A percentile compares a stretch with the other conserved stretches of the same genome.
Conservation (phyloP, 2,888 invertebrate species). For the Philopedon plagiatum region DNA sequence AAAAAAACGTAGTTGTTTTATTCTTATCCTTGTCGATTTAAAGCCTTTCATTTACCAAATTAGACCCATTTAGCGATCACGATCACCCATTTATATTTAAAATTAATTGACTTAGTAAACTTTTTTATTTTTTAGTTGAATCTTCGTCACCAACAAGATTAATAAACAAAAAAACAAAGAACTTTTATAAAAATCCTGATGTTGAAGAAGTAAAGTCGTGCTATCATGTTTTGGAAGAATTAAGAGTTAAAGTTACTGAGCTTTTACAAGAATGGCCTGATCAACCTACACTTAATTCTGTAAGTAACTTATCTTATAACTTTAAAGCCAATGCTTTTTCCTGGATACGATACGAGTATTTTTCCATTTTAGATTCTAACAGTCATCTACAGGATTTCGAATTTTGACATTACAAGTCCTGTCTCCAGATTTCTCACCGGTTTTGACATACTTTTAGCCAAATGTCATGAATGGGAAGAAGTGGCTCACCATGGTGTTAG, state of each 20-base stretch:
- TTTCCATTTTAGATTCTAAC: constrained; percentile 72
- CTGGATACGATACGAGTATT: background rate
- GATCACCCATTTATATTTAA: background rate
- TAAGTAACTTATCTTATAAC: constrained; percentile 63
- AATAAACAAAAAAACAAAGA: constrained; percentile 64
- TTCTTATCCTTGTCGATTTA: no score
- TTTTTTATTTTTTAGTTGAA: constrained; percentile 55
- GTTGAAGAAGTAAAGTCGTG: constrained; percentile 83
- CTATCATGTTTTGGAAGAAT: constrained; percentile 76
- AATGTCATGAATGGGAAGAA: constrained; percentile 92
- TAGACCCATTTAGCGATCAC: no score
- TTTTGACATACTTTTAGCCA: constrained; percentile 88
- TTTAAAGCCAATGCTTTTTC: background rate
- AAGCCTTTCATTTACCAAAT: no score
- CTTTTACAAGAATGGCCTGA: constrained; percentile 89
- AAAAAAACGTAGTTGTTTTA: no score
- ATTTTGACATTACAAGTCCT: constrained; percentile 85
- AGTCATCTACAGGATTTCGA: constrained; percentile 76
- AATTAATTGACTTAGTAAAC: background rate
- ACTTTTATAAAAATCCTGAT: constrained; percentile 90
- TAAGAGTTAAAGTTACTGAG: constrained; percentile 75
- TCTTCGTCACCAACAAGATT: constrained; percentile 53
- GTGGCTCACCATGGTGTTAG: constrained; percentile 91
- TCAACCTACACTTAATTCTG: constrained; percentile 88
- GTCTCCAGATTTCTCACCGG: constrained; percentile 92